Evolutionary conservation across 2,888 invertebrate species (phyloP).

Genomic region (Cremastobaeus sp.): DNA sequence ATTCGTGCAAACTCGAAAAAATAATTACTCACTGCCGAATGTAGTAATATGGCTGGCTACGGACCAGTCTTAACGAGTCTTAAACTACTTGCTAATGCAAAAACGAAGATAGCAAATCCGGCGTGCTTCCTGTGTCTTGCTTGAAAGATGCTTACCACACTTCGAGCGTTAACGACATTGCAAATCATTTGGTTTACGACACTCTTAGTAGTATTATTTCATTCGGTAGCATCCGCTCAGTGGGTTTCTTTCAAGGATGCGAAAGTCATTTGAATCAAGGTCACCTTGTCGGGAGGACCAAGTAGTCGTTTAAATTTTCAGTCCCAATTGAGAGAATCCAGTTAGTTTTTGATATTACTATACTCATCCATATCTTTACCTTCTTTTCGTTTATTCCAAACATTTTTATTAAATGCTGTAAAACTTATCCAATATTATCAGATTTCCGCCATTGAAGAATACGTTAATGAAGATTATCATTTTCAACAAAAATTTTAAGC

Average conservation of each 20-base stretch:
- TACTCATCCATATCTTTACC: too few species aligned
- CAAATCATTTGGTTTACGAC: constrained; percentile 63
- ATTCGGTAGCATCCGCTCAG: constrained; percentile 54
- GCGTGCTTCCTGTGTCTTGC: constrained; percentile 49
- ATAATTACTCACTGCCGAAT: constrained; percentile 58
- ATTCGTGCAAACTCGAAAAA: constrained; percentile 41
- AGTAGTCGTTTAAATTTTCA: constrained; percentile 40
- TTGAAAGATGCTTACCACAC: constrained; percentile 31
- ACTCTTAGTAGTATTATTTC: constrained; percentile 61
- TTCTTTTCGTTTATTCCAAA: too few species aligned
- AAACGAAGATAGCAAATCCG: constrained; percentile 48
- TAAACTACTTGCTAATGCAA: constrained; percentile 52
- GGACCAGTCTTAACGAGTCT: constrained; percentile 56
- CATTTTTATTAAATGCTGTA: too few species aligned
- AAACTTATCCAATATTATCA: too few species aligned
- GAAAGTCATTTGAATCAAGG: constrained; percentile 57
- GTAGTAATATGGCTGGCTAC: constrained; percentile 20
- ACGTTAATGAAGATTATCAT: too few species aligned
- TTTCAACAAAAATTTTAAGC: too few species aligned
- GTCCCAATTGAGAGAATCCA: too few species aligned
- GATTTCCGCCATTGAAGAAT: too few species aligned
- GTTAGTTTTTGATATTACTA: too few species aligned
- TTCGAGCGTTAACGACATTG: constrained; percentile 47
- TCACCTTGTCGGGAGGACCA: constrained; percentile 40
- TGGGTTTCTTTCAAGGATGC: constrained; percentile 51